phyloP scores from a whole-genome alignment of 2,888 invertebrate species.

The Labia minor region DNA sequence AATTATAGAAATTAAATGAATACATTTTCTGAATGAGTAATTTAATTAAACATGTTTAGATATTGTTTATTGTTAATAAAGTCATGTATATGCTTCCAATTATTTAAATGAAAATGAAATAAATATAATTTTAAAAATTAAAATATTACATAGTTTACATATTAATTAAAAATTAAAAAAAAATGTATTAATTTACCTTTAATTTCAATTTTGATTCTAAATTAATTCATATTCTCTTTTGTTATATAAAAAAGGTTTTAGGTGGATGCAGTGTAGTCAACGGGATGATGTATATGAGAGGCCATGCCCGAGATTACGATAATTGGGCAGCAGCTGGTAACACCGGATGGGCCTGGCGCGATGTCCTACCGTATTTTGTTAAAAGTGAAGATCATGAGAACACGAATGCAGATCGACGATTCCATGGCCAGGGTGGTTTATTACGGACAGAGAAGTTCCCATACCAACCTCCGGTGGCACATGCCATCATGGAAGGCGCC shows the following conservation, averaged over 20 bases:
- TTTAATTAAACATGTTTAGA: too few species aligned
- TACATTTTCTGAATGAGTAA: too few species aligned
- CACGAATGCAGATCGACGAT: conserved; percentile 46
- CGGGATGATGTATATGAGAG: conserved; percentile 77
- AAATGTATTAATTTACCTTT: too few species aligned
- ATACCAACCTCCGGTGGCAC: conserved; percentile 49
- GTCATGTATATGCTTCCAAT: too few species aligned
- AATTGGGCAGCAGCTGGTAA: conserved; percentile 64
- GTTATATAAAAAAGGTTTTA: conserved; percentile 34
- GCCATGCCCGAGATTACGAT: conserved; percentile 62
- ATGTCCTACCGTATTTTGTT: conserved; percentile 61
- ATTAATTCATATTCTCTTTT: too few species aligned
- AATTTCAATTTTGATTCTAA: too few species aligned
- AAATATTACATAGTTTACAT: too few species aligned
- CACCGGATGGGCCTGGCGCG: conserved; percentile 65
- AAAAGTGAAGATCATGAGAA: conserved; percentile 57
- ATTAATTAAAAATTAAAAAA: too few species aligned
- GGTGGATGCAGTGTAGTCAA: conserved; percentile 62
- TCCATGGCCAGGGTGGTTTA: conserved; percentile 51
- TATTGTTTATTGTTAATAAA: too few species aligned
- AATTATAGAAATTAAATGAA: too few species aligned
- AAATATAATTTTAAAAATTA: too few species aligned
- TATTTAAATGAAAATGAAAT: too few species aligned
- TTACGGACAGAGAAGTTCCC: conserved; percentile 51
- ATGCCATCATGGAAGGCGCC: conserved; percentile 50